Evolutionary conservation across 2,888 invertebrate species (phyloP).

Genomic region (Acanthosepion esculentum): DNA sequence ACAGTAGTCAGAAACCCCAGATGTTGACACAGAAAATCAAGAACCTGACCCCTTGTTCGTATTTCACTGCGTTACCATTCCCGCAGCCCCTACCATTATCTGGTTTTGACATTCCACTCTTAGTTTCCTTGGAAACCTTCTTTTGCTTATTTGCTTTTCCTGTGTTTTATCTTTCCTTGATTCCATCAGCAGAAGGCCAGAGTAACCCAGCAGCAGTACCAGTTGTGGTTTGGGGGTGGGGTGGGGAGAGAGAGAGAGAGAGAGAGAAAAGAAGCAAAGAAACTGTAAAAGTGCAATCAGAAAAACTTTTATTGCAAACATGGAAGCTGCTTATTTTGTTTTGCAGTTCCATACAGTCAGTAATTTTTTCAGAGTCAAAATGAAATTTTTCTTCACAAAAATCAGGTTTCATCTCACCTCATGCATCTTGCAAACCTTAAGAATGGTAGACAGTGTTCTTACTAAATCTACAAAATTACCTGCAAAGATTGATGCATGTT

Average conservation of each 20-base stretch:
- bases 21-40: neutral
- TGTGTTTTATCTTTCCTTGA: neutral
- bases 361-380: no score
- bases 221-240: neutral
- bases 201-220: no score
- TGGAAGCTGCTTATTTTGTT: neutral
- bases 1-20: neutral
- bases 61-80: constrained; percentile 33
- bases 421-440: no score
- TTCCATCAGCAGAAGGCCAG: neutral
- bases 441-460: no score
- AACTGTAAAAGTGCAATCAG: no score
- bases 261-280: no score
- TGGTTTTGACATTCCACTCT: neutral
- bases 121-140: neutral
- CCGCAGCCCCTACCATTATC: neutral
- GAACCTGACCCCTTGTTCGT: neutral
- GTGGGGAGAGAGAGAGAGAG: neutral
- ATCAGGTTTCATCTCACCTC: no score
- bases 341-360: neutral
- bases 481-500: no score
- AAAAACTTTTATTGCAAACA: neutral
- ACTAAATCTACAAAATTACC: no score
- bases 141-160: neutral
- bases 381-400: no score